Base-by-base conservation (phyloP, 2,888 invertebrate genomes). In the Dendrolimus pini region DNA sequence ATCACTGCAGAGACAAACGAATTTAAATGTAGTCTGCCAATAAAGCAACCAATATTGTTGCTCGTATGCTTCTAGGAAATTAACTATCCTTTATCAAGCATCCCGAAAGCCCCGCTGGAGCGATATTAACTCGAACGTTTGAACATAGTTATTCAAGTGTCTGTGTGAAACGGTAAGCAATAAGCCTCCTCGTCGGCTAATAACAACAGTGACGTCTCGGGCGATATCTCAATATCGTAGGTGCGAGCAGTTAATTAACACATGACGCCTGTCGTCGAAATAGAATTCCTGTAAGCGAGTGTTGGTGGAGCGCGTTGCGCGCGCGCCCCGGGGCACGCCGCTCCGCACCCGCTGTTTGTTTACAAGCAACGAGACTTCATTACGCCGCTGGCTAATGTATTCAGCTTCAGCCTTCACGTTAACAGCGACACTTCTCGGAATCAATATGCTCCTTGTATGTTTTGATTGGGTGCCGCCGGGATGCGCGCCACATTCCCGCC, bases 381-480 rank as follows among this genome's bases (percentile, higher is more conserved):
- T 90, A 90, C 89, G 88, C 89, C 86, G 84, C 82, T 81, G 87
- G 89, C 89, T 90, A 90, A 90, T 90, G 90, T 90, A 90, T 90
- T 90, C 90, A 89, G 89, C 90, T 90, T 89, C 89, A 89, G 89
- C 89, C 89, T 89, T 83, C 87, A 88, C 89, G 90, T 88, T 89
- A 89, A 89, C 90, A 89, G 88, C 89, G 90, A 90, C 90, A 90
- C 90, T 90, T 90, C 90, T 89, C 88, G 85, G 90, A 90, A 90
- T 90, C 90, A 90, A 90, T 90, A 90, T 88, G 89, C 87, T 89
- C 86, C 88, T 88, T 89, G 90, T 89, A 89, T 89, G 90, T 90
- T 90, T 90, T 90, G 90, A 90, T 89, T 89, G 88, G 87, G 83
- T 87, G 76, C 74, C 78, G 76, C 74, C 69, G 65, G 62, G 65